phyloP scores from a whole-genome alignment of 2,797 vertebrate species.

The Acanthiza pusilla region DNA sequence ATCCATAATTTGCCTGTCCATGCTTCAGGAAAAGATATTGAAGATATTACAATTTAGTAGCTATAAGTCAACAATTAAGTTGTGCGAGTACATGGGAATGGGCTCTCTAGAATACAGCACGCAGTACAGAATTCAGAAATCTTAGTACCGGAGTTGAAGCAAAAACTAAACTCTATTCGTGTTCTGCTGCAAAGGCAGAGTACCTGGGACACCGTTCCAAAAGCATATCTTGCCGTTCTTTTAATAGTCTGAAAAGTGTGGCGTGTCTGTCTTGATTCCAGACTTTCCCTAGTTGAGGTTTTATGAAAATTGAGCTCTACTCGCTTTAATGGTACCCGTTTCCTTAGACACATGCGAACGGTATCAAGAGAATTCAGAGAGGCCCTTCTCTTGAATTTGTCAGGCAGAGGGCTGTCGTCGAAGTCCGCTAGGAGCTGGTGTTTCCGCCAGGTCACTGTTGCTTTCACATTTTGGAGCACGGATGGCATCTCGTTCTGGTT shows the following conservation, averaged over 20 bases:
- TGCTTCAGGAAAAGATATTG: not conserved
- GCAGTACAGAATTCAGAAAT: not conserved
- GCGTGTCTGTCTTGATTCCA: conserved; percentile 69
- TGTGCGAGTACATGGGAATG: not conserved
- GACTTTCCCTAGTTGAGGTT: conserved; percentile 76
- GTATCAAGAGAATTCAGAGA: conserved; percentile 80
- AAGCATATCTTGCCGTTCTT: conserved; percentile 80
- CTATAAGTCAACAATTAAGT: not conserved
- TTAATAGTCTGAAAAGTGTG: conserved; percentile 76
- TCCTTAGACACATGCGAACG: conserved; percentile 83
- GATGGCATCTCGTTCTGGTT: conserved; percentile 65
- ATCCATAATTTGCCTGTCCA: not conserved
- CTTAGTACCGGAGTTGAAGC: not conserved
- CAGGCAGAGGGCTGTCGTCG: conserved; percentile 73
- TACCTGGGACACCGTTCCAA: conserved; percentile 87
- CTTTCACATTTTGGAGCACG: conserved; percentile 75
- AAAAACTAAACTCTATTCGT: not conserved
- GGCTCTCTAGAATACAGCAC: not conserved
- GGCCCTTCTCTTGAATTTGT: conserved; percentile 74
- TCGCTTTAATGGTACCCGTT: conserved; percentile 80
- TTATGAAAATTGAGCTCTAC: conserved; percentile 75
- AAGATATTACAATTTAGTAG: not conserved
- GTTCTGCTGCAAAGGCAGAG: not conserved
- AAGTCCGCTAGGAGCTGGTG: conserved; percentile 81
- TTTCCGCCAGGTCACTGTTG: conserved; percentile 75